Percentiles rank a stretch among this genome's conserved stretches.
These are phyloP conservation scores for Stegodyphus dumicola DNA, from an alignment of 1,140 invertebrate species.

Conservation along the genomic window DNA sequence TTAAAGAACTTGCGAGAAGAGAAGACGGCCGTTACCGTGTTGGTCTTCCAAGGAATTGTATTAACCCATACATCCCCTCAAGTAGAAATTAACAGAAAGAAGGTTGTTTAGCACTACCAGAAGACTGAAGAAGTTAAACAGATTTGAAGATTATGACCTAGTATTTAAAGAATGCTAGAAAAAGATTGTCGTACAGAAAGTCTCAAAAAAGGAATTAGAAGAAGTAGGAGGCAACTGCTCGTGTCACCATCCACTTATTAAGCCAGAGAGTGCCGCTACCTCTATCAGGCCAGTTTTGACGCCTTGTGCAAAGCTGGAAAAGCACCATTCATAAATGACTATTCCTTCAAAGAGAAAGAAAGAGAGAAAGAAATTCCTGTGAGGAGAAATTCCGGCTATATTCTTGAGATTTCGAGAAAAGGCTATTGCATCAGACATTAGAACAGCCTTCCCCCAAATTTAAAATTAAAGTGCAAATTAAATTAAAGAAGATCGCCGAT, in stretches of 20 bases:
- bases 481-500: not conserved
- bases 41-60: not conserved
- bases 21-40: not conserved
- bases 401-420: slow-evolving; percentile 28
- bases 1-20: not conserved
- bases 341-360: not conserved
- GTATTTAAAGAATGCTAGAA: not conserved
- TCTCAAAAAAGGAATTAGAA: slow-evolving; percentile 1
- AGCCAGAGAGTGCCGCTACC: slow-evolving; percentile 35
- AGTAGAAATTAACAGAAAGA: not conserved
- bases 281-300: slow-evolving; percentile 63
- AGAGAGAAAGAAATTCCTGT: too few species aligned
- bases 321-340: slow-evolving; percentile 33
- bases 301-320: slow-evolving; percentile 58
- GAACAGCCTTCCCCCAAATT: slow-evolving; percentile 6
- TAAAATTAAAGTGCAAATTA: not conserved
- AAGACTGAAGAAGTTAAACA: not conserved
- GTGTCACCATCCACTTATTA: not conserved
- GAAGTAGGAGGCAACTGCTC: not conserved
- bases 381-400: not conserved
- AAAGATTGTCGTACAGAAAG: not conserved
- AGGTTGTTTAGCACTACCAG: not conserved
- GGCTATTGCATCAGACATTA: not conserved
- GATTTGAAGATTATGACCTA: not conserved
- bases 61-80: not conserved